Conservation (phyloP, 37 sponge, comb jelly and placozoan species). For the Beroe ovata region DNA sequence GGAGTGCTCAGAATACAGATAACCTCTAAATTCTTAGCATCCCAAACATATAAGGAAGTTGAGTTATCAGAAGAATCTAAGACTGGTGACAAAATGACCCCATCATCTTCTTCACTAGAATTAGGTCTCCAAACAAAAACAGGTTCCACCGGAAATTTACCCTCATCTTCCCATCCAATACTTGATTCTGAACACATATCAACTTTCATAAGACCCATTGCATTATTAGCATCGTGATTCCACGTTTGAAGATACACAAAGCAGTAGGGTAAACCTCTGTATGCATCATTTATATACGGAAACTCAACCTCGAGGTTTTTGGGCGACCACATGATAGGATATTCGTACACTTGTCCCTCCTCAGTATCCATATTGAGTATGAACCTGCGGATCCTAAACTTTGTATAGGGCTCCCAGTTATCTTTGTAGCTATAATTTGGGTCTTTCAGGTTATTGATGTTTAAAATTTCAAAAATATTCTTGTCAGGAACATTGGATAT, state of each 20-base stretch:
- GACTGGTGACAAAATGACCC: constrained; percentile 30
- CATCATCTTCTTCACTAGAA: constrained; percentile 64
- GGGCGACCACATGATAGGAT: constrained; percentile 40
- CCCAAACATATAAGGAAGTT: constrained; percentile 26
- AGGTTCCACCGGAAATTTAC: constrained; percentile 60
- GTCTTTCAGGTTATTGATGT: constrained; percentile 22
- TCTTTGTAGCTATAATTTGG: constrained; percentile 18
- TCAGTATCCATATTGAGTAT: constrained; percentile 61
- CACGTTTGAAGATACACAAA: constrained; percentile 53
- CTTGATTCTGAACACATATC: constrained; percentile 46
- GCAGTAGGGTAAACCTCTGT: constrained; percentile 58
- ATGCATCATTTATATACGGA: constrained; percentile 44
- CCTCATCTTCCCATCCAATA: constrained; percentile 31
- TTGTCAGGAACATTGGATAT: not conserved
- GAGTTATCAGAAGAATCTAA: not conserved
- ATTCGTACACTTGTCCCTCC: not conserved
- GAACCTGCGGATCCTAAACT: constrained; percentile 27
- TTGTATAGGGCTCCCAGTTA: not conserved
- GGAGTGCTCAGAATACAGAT: constrained; percentile 32
- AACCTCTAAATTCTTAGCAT: constrained; percentile 58
- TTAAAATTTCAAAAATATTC: constrained; percentile 44
- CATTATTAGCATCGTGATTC: constrained; percentile 51
- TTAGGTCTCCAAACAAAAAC: constrained; percentile 48
- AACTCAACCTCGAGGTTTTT: constrained; percentile 27
- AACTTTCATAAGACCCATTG: constrained; percentile 55